Conservation (phyloP, 2,797 vertebrate genomes). For the Molossus molossus region DNA sequence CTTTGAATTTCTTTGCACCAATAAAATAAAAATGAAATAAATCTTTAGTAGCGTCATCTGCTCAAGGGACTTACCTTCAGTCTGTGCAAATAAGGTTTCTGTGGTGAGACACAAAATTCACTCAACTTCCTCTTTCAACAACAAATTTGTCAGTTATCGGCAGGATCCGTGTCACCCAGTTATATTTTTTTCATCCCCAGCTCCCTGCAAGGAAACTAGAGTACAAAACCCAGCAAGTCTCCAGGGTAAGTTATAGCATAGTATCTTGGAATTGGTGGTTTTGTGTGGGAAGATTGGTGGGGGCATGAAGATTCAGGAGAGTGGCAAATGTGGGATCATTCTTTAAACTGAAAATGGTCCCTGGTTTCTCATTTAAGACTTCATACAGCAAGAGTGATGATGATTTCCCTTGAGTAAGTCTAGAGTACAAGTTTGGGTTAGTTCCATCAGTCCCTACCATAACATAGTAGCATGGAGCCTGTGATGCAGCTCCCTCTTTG, state of each 20-base stretch:
- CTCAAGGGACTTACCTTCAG: conserved; percentile 71
- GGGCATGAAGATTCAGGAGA: background rate
- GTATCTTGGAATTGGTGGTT: conserved; percentile 49
- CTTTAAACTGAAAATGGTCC: conserved; percentile 34
- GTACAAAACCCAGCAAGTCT: conserved; percentile 39
- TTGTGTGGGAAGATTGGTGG: conserved; percentile 22
- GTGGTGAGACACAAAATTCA: conserved; percentile 55
- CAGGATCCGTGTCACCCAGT: conserved; percentile 64
- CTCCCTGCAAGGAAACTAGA: conserved; percentile 38
- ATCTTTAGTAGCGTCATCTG: conserved; percentile 69
- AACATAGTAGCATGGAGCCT: background rate
- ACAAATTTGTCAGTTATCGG: conserved; percentile 49
- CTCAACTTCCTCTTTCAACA: conserved; percentile 87
- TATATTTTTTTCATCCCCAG: conserved; percentile 70
- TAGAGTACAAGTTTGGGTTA: conserved; percentile 45
- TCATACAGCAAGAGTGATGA: conserved; percentile 1
- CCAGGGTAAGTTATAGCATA: conserved; percentile 77
- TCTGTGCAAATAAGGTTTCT: conserved; percentile 79
- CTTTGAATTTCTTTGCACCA: conserved; percentile 68
- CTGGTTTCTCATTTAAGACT: conserved; percentile 56
- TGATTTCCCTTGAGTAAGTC: conserved; percentile 14
- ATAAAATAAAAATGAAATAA: conserved; percentile 71
- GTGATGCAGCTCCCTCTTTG: conserved; percentile 2
- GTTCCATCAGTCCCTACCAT: background rate
- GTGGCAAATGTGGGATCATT: background rate